Percentiles rank a stretch among this genome's conserved stretches.
Evolutionary conservation across 1,140 invertebrate genomes (phyloP).

Genomic region (Listronotus bonariensis): DNA sequence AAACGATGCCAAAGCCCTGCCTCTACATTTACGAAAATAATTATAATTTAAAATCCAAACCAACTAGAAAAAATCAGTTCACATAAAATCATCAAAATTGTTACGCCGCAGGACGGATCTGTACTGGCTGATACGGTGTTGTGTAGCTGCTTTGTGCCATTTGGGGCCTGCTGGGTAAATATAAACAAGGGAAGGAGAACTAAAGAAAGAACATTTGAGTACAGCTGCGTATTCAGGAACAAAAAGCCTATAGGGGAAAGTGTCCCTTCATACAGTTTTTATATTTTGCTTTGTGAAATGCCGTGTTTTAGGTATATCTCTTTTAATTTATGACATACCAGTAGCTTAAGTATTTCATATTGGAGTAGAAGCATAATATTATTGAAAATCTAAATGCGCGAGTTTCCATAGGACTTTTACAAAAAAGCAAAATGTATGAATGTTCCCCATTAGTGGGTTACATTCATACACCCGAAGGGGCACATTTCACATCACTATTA

Average conservation of each 20-base stretch:
- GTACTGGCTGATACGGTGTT: conserved; percentile 16
- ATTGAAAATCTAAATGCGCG: no score
- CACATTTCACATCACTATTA: no score
- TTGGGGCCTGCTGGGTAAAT: conserved; percentile 46
- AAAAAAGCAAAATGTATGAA: no score
- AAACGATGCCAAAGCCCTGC: conserved; percentile 46
- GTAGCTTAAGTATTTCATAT: no score
- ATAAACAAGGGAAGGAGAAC: conserved; percentile 52
- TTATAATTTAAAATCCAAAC: conserved; percentile 39
- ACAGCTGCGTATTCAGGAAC: conserved; percentile 23
- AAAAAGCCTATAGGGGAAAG: neutral
- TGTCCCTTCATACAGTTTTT: no score
- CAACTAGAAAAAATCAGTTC: conserved; percentile 11
- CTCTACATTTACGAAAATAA: conserved; percentile 46
- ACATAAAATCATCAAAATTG: conserved; percentile 12
- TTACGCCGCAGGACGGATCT: conserved; percentile 25
- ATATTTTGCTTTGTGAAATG: no score
- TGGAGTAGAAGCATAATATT: no score
- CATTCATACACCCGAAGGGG: no score
- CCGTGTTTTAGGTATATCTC: no score
- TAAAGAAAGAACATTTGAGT: conserved; percentile 6
- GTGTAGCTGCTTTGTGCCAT: conserved; percentile 33
- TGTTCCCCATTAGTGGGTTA: no score
- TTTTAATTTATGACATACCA: no score
- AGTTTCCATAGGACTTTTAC: no score